Percentiles rank a stretch among this genome's conserved stretches.
Evolutionary conservation across 2,797 vertebrate genomes (phyloP).

Genomic region (Lagocephalus sceleratus): DNA sequence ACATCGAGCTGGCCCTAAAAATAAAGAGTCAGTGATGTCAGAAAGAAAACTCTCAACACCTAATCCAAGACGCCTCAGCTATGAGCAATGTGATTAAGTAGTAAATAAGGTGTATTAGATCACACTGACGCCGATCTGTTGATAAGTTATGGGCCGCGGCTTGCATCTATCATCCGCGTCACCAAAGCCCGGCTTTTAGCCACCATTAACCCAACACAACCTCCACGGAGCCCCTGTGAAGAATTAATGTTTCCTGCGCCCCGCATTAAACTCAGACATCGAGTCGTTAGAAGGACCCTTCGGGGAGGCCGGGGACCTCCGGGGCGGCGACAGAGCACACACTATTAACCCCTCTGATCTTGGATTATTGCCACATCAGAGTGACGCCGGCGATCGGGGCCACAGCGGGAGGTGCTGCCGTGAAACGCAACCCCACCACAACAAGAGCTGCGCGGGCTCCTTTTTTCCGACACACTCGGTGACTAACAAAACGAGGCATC

Average conservation of each 20-base stretch:
- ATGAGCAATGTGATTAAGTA: constrained; percentile 6
- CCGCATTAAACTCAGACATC: constrained; percentile 10
- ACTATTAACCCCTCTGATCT: constrained; percentile 66
- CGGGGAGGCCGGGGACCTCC: constrained; percentile 15
- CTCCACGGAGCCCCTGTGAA: constrained; percentile 15
- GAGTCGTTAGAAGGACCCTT: constrained; percentile 29
- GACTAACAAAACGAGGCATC: constrained; percentile 19
- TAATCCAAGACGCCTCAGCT: constrained; percentile 5
- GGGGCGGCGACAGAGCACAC: constrained; percentile 45
- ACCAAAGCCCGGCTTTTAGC: constrained; percentile 24
- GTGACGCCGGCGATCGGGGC: constrained; percentile 29
- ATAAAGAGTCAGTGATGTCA: constrained; percentile 25
- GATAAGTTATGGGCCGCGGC: constrained; percentile 13
- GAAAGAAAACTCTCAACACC: not conserved
- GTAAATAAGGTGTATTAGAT: constrained; percentile 13
- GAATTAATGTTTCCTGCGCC: constrained; percentile 46
- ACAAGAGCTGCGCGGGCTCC: constrained; percentile 17
- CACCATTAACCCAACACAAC: constrained; percentile 39
- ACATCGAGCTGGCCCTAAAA: not conserved
- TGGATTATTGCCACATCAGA: constrained; percentile 34
- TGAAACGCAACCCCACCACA: constrained; percentile 29
- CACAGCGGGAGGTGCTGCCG: constrained; percentile 33
- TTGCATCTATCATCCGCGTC: constrained; percentile 37
- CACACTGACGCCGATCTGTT: constrained; percentile 13
- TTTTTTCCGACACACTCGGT: constrained; percentile 12